Evolutionary conservation across 2,888 invertebrate species (phyloP).

Genomic region (Scaptomyza reducta): DNA sequence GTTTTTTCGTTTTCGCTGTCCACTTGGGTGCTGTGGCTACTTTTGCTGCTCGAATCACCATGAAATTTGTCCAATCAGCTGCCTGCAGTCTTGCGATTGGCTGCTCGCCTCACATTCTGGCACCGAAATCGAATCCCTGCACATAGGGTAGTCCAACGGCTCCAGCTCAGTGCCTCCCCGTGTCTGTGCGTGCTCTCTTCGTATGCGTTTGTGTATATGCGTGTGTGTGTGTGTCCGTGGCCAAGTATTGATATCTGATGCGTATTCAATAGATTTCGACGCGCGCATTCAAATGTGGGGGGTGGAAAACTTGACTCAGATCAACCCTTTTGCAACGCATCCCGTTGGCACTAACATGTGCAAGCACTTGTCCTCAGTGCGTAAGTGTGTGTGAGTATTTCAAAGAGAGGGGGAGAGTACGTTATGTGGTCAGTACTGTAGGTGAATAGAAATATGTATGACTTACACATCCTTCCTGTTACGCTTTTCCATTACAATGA

Average conservation of each 20-base stretch:
- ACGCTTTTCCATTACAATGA: too few relatives aligned
- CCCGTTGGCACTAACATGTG: conserved; percentile 13
- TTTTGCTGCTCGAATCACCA: conserved; percentile 41
- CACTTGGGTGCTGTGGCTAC: conserved; percentile 28
- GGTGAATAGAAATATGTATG: background rate
- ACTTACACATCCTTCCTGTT: background rate
- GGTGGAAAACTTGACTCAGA: conserved; percentile 52
- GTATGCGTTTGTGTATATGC: conserved; percentile 3
- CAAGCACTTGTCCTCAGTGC: conserved; percentile 1
- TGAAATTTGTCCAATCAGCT: conserved; percentile 80
- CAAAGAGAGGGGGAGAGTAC: background rate
- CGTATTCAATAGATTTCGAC: conserved; percentile 79
- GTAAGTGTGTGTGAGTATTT: conserved; percentile 8
- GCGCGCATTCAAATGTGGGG: conserved; percentile 65
- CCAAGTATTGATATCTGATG: conserved; percentile 81
- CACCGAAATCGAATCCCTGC: conserved; percentile 79
- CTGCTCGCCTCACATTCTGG: conserved; percentile 55
- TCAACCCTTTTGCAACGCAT: conserved; percentile 60
- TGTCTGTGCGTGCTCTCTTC: conserved; percentile 15
- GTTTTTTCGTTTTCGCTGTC: conserved; percentile 4
- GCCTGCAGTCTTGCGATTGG: conserved; percentile 77
- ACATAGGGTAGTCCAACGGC: conserved; percentile 46
- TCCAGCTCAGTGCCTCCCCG: conserved; percentile 25
- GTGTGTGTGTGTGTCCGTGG: conserved; percentile 30
- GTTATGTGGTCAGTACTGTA: background rate